Conservation (phyloP, 2,888 invertebrate species). For the Autographa pulchrina region DNA sequence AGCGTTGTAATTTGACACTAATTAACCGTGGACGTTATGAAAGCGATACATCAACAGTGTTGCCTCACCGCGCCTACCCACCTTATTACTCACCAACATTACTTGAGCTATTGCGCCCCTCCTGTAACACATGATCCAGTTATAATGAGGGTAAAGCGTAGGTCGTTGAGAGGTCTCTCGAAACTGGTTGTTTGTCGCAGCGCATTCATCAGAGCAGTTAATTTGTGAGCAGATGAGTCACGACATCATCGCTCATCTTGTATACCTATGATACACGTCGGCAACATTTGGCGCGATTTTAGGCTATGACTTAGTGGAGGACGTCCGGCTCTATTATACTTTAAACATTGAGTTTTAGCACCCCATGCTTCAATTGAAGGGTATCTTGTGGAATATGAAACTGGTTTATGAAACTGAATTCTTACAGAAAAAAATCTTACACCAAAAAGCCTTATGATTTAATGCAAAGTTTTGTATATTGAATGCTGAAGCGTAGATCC, state of each 20-base stretch:
- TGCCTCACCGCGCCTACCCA: conserved; percentile 77
- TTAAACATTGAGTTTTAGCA: neutral
- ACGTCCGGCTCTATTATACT: conserved; percentile 6
- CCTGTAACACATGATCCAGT: conserved; percentile 43
- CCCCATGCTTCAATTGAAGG: neutral
- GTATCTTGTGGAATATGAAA: neutral
- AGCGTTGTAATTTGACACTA: conserved; percentile 84
- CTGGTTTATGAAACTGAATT: neutral
- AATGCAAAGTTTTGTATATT: no score
- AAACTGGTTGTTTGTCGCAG: conserved; percentile 71
- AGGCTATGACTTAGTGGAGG: conserved; percentile 38
- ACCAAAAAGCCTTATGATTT: no score
- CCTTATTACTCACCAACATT: conserved; percentile 69
- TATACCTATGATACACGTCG: conserved; percentile 75
- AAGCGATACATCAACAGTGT: conserved; percentile 84
- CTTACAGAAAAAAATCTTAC: no score
- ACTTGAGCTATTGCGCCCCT: conserved; percentile 60
- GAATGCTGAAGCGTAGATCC: no score
- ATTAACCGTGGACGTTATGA: conserved; percentile 84
- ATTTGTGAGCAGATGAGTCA: conserved; percentile 87
- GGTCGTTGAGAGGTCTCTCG: conserved; percentile 61
- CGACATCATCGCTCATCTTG: conserved; percentile 86
- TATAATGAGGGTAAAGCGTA: conserved; percentile 42
- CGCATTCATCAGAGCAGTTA: conserved; percentile 87
- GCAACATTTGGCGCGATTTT: conserved; percentile 73